Base-by-base conservation (phyloP, 2,888 invertebrate species). In the Chrysotoxum bicinctum region DNA sequence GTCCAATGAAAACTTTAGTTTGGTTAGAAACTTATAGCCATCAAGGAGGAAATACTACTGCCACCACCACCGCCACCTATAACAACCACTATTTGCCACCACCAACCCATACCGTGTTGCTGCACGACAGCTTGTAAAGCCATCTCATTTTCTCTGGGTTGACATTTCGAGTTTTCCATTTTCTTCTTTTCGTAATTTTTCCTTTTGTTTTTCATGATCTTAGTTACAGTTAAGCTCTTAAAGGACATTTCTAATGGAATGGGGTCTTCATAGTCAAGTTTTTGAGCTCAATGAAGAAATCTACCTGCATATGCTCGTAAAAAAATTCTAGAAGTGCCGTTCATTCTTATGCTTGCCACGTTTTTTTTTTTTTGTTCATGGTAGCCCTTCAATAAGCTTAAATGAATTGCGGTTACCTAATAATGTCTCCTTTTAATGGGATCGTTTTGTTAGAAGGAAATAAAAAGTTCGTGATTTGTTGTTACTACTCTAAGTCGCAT, bases 1-100 rank as follows among this genome's bases (percentile, higher is more conserved):
- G 85, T 85, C 85, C 85, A 85, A 85, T 85, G 81, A 85, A 85
- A 85, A 85, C 85, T 81, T 85, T 52, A 73, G 81, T 77, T 85
- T 73, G 85, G 85, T 85, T 81, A 73, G 77, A 85, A 85, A 85
- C 76, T 81, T 81, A 50, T 50, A 81, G 81, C 73, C 76, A 77
- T 69, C 35, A 66, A 32, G 48, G 35, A 80, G 72, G 75, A 76
- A 62, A 66, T 60, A 58, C 78, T 69, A 43, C 76, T 40, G 37
- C 81, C 72, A 72, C 50, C 72, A 72, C 50, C 64, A 52, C 30
- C 58, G 23, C 58, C 75, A 66, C 52, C 75, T 68, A 40, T 9
- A 21, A 30, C 40, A 58, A 69, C 72, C 80, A 76, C 80, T 60
- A 7, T 80, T 54, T 69, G 48, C 69, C 78, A 74, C 68, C 73